Conservation (phyloP, 2,888 invertebrate genomes). For the Diloba caeruleocephala region DNA sequence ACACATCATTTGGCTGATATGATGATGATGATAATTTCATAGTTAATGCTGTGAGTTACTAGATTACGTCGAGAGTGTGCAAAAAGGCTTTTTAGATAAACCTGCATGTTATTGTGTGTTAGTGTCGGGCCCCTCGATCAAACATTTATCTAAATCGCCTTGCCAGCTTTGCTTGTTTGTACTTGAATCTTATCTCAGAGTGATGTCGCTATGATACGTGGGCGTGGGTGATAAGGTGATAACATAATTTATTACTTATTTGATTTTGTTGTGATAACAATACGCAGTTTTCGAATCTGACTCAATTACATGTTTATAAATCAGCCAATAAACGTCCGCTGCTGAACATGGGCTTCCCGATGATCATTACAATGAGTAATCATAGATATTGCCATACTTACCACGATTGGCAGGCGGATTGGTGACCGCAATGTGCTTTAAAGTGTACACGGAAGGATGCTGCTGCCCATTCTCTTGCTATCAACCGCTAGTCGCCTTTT, state of each 20-base stretch:
- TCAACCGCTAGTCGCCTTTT: no score
- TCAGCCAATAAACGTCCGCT: no score
- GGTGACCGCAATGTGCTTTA: no score
- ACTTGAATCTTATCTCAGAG: constrained; percentile 45
- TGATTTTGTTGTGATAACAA: constrained; percentile 43
- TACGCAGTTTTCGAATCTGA: constrained; percentile 11
- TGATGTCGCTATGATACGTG: constrained; percentile 30
- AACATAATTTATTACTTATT: constrained; percentile 47
- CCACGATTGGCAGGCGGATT: no score
- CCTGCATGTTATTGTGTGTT: constrained; percentile 10
- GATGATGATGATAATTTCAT: no score
- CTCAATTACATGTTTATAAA: constrained; percentile 18
- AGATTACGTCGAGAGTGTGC: constrained; percentile 28
- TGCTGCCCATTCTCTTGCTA: no score
- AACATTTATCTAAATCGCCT: constrained; percentile 48
- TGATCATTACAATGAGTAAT: no score
- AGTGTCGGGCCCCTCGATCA: constrained; percentile 23
- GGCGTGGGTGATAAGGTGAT: constrained; percentile 34
- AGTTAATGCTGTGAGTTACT: constrained; percentile 23
- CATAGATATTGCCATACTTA: no score
- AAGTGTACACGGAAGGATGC: no score
- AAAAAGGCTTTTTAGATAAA: constrained; percentile 50
- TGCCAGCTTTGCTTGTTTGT: constrained; percentile 44
- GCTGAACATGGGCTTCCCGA: no score
- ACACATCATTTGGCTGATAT: no score